These are phyloP conservation scores for Margaritifera margaritifera DNA, from an alignment of 2,888 invertebrate genomes.

Conservation along the genomic window DNA sequence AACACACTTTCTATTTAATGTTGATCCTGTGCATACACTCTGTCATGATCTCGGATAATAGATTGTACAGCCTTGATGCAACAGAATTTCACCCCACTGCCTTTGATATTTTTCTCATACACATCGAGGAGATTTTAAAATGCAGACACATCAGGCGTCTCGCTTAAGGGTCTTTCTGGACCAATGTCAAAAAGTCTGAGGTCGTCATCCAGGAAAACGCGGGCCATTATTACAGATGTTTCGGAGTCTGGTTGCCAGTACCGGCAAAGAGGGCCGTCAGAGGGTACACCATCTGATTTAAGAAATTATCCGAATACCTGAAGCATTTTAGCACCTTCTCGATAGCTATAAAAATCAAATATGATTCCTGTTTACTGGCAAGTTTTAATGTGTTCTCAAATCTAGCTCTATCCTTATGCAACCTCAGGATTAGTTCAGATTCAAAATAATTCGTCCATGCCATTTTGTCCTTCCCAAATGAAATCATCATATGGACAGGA, in stretches of 20 bases:
- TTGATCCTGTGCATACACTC: constrained; percentile 47
- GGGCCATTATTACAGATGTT: constrained; percentile 59
- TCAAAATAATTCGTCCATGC: constrained; percentile 61
- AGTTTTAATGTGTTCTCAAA: constrained; percentile 51
- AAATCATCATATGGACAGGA: constrained; percentile 59
- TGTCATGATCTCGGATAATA: constrained; percentile 32
- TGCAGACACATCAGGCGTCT: constrained; percentile 62
- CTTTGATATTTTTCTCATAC: constrained; percentile 51
- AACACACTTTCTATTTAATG: constrained; percentile 32
- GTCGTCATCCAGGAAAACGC: constrained; percentile 61
- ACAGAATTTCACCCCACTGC: constrained; percentile 38
- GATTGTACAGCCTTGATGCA: constrained; percentile 36
- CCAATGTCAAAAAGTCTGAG: constrained; percentile 60
- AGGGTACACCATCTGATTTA: constrained; percentile 59
- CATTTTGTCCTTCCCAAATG: constrained; percentile 55
- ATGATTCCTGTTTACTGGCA: constrained; percentile 51
- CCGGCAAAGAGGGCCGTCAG: constrained; percentile 63
- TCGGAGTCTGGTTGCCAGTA: constrained; percentile 61
- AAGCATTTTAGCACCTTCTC: constrained; percentile 51
- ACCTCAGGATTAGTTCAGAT: constrained; percentile 45
- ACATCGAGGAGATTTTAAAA: constrained; percentile 59
- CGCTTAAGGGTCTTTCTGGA: constrained; percentile 49
- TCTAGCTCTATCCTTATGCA: constrained; percentile 49
- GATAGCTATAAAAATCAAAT: constrained; percentile 60
- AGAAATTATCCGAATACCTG: constrained; percentile 58